Evolutionary conservation across 2,797 vertebrate genomes (phyloP), one percentile per base, ranked within the genome.

Genomic region (Pipistrellus pygmaeus): DNA sequence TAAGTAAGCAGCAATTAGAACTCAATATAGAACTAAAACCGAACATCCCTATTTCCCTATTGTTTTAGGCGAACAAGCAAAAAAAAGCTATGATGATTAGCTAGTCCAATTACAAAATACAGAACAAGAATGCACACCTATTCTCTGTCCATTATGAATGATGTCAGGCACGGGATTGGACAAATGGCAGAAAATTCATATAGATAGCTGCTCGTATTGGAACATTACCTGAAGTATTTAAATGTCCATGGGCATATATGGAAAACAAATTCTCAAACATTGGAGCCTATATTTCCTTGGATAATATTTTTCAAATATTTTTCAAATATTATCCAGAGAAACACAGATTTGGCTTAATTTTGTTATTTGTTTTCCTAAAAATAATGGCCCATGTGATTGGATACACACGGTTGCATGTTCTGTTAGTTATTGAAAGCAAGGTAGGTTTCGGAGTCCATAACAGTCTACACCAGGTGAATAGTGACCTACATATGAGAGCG

Each of bases 1-100:
- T 76, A 83, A 81, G n/a, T 53, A 81, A 84, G 41, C 57, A 77
- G n/a, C 41, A 81, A 90, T 80, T 80, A 81, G 53, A 85, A 86
- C 30, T 72, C 88, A 86, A 85, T 62, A 23, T 76, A 91, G 46
- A 96, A 72, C 51, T 60, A 71, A 82, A 23, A 71, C 30, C 76
- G 77, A 88, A 81, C 68, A 68, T 60, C 64, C 35, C 41, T 89
- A 76, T 76, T 90, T 41, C n/a, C n/a, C n/a, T n/a, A n/a, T n/a
- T n/a, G n/a, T n/a, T 71, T 87, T 80, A 60, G 53, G 55, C n/a
- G 85, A 85, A 94, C 8, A 81, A 81, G 60, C 32, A 69, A 78
- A 41, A 48, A 48, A 62, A 48, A 62, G 25, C 41, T 32, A 89
- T 38, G 15, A 83, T 80, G 86, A 90, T 66, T 90, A 77, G 51